phyloP scores from a whole-genome alignment of 2,888 invertebrate species.

The Portevinia maculata region DNA sequence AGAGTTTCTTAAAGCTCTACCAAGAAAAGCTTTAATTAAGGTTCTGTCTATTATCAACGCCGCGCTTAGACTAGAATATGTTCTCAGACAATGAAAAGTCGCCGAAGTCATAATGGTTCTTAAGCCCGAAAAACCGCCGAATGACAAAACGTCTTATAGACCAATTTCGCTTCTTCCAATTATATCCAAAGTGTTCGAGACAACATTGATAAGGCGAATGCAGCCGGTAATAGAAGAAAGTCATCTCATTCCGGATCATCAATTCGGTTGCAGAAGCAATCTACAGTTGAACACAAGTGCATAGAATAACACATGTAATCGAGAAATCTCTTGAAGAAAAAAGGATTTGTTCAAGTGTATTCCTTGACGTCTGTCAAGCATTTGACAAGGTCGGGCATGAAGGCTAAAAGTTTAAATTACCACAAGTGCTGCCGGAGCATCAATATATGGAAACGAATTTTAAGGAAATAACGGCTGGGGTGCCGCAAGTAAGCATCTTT shows the following conservation, averaged over 20 bases:
- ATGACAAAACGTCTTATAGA: neutral
- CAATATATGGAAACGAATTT: no score
- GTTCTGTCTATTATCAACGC: neutral
- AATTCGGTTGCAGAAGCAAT: neutral
- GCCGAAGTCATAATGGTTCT: neutral
- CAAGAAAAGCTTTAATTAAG: neutral
- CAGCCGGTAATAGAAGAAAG: slow-evolving; percentile 2
- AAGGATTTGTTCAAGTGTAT: neutral
- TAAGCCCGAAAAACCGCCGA: neutral
- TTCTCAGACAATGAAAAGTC: neutral
- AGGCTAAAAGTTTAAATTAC: neutral
- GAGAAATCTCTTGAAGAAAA: neutral
- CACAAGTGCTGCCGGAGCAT: neutral
- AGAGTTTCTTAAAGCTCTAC: neutral
- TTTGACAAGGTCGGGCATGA: neutral
- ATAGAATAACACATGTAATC: slow-evolving; percentile 8
- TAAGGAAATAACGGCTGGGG: no score
- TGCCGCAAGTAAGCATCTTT: no score
- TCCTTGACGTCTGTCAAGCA: slow-evolving; percentile 6
- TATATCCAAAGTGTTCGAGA: neutral
- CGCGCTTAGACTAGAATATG: neutral
- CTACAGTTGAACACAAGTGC: no score
- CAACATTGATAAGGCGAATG: neutral
- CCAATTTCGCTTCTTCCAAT: neutral
- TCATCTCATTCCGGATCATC: neutral